Percentiles rank a stretch among this genome's conserved stretches.
phyloP scores from a whole-genome alignment of 2,888 invertebrate genomes.

The Heliconius cydno region DNA sequence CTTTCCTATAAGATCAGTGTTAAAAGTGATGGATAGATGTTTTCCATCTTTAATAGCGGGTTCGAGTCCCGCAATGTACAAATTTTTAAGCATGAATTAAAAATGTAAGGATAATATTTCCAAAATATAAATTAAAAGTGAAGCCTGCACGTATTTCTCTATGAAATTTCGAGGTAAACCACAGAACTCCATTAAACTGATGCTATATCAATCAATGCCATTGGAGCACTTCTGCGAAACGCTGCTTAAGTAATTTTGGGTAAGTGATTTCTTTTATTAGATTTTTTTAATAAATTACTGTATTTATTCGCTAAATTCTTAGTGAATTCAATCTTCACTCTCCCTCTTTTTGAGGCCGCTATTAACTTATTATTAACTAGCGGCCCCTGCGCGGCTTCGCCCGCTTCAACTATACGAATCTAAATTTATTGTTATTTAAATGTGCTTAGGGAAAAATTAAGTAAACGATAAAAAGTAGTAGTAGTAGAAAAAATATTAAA shows the following conservation, averaged over 20 bases:
- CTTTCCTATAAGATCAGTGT: too few relatives aligned
- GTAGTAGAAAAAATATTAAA: too few relatives aligned
- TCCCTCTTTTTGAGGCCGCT: not conserved
- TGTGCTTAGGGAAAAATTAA: too few relatives aligned
- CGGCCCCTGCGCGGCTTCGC: too few relatives aligned
- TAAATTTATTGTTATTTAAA: too few relatives aligned
- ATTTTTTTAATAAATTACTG: not conserved
- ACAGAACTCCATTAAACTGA: conserved; percentile 32
- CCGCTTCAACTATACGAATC: too few relatives aligned
- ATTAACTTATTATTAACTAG: too few relatives aligned
- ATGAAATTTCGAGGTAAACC: not conserved
- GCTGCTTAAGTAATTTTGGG: conserved; percentile 12
- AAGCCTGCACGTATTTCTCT: too few relatives aligned
- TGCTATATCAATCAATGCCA: conserved; percentile 38
- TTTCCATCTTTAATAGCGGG: too few relatives aligned
- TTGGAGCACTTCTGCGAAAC: conserved; percentile 26
- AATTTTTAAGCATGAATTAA: not conserved
- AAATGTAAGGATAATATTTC: not conserved
- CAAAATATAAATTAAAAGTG: too few relatives aligned
- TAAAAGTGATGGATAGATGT: not conserved
- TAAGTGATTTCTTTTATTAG: conserved; percentile 12
- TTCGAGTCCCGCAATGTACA: too few relatives aligned
- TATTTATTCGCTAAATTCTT: conserved; percentile 4
- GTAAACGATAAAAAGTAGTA: too few relatives aligned
- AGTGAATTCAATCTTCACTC: not conserved